These are phyloP conservation scores for Ophion slaviceki DNA, from an alignment of 2,888 invertebrate genomes.

Conservation along the genomic window DNA sequence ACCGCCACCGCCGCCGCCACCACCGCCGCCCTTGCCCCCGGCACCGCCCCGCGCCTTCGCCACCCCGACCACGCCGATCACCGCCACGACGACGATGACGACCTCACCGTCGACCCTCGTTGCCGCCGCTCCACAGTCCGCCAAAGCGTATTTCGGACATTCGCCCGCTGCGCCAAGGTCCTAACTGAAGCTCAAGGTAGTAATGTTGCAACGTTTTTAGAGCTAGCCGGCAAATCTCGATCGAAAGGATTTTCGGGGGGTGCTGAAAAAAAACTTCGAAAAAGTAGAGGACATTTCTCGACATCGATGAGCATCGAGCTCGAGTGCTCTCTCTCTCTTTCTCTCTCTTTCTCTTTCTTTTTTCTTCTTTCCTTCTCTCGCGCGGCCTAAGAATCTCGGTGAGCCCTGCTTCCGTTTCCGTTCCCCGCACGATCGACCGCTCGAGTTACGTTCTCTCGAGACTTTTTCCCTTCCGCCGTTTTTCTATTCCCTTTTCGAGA, in stretches of 20 bases:
- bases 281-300: background rate
- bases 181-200: constrained; percentile 76
- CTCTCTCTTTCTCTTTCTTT: too few species aligned
- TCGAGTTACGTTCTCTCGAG: background rate
- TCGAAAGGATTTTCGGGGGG: too few species aligned
- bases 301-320: background rate
- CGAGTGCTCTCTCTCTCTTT: constrained; percentile 17
- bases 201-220: constrained; percentile 68
- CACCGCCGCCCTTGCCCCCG: constrained; percentile 62
- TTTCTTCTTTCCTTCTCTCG: constrained; percentile 16
- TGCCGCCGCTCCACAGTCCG: constrained; percentile 66
- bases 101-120: constrained; percentile 66
- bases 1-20: constrained; percentile 61
- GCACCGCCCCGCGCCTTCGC: constrained; percentile 66
- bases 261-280: background rate
- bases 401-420: background rate
- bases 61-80: constrained; percentile 59
- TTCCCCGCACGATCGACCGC: constrained; percentile 5
- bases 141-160: constrained; percentile 76
- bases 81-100: constrained; percentile 61
- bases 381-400: constrained; percentile 40
- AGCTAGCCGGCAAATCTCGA: background rate
- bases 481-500: too few species aligned
- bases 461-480: too few species aligned
- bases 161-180: constrained; percentile 78